Evolutionary conservation across 2,888 invertebrate genomes (phyloP), one percentile per base, ranked within the genome.

Genomic region (Conchocele bisecta): DNA sequence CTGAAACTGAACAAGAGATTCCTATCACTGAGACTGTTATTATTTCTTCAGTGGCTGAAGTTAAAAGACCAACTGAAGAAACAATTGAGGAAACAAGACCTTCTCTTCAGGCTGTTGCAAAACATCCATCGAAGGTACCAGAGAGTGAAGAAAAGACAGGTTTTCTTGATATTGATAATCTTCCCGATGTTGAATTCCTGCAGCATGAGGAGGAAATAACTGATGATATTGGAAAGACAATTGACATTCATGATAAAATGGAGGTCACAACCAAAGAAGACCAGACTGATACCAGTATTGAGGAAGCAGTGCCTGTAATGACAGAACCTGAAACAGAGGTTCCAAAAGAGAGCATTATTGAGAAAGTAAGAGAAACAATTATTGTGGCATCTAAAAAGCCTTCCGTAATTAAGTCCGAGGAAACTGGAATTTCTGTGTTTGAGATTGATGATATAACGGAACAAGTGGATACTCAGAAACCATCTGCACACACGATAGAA

Each of bases 1-100:
- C 42, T 29, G 53, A 60, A 29, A 28, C 53, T 15, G 58, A 71
- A 41, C 50, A 67, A 37, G 41, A 64, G 24, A 24, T 59, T 28
- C 69, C 58, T 53, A 57, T 66, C 26, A 54, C 65, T 17, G 61
- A 68, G 35, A 31, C 56, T 29, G 37, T 56, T 35, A 61, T 61
- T 31, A 29, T 50, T 15, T 51, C 66, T 29, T 42, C 58, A 42
- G 68, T 76, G 15, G 57, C 57, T n/a, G 75, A 82, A 60, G 58
- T 57, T 39, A 67, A 81, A 24, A 67, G 64, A 33, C 70, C 78
- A 20, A 58, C 35, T 39, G 75, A 76, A 53, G 75, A 74, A 17
- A 54, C 48, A n/a, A 41, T 50, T 53, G 77, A 67, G 33, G 17
- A 41, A 41, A 20, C 5, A 41, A 41, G 22, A 41, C 42, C 42